phyloP scores from a whole-genome alignment of 2,888 invertebrate species.

The Ichneumoninae sp. region DNA sequence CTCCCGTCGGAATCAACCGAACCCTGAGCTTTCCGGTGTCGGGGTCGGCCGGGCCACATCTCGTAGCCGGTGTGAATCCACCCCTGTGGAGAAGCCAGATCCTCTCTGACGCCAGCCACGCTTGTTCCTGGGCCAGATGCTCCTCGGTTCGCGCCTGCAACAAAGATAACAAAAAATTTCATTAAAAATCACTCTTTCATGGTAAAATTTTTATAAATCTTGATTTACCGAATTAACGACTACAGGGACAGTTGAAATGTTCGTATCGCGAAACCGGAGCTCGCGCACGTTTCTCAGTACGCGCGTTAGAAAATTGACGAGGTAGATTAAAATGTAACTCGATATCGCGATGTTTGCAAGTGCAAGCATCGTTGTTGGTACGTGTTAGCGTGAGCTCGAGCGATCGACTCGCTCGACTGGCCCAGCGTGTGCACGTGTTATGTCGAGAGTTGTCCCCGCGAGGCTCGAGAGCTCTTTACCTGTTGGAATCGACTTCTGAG shows the following conservation, averaged over 20 bases:
- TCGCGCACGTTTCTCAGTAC: constrained; percentile 42
- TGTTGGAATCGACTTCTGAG: constrained; percentile 50
- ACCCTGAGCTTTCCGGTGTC: constrained; percentile 90
- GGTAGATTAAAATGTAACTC: constrained; percentile 65
- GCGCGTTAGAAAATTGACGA: constrained; percentile 52
- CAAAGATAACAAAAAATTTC: constrained; percentile 65
- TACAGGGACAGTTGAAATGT: background rate
- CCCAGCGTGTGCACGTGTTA: constrained; percentile 61
- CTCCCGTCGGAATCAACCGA: constrained; percentile 92
- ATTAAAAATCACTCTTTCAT: constrained; percentile 7
- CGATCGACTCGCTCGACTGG: constrained; percentile 66
- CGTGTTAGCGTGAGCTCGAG: constrained; percentile 45
- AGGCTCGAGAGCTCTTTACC: constrained; percentile 9
- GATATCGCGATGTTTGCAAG: constrained; percentile 60
- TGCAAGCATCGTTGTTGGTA: constrained; percentile 58
- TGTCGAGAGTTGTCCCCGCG: constrained; percentile 35
- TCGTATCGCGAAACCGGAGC: background rate
- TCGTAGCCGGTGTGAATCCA: constrained; percentile 93
- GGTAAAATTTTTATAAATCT: background rate
- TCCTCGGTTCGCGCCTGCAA: constrained; percentile 90
- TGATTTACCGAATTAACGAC: constrained; percentile 25
- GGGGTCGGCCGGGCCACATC: constrained; percentile 83
- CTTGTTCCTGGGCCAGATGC: constrained; percentile 88
- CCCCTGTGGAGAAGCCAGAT: constrained; percentile 97
- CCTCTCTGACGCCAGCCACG: constrained; percentile 90